Percentiles rank a stretch among this genome's conserved stretches.
Evolutionary conservation across 2,113 vertebrate species (phyloP).

Genomic region (Ranitomeya imitator): DNA sequence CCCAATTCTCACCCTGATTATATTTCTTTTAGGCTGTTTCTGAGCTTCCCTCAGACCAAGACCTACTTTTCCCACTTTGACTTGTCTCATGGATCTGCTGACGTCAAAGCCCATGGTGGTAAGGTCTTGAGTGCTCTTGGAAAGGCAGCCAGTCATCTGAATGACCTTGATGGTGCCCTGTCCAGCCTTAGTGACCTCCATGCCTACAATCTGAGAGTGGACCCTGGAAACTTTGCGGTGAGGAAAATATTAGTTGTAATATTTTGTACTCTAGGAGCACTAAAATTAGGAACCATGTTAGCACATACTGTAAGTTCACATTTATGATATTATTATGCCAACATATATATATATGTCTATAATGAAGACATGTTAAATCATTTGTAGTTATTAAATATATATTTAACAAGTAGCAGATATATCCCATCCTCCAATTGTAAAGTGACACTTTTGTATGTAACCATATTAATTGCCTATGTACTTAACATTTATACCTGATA

Average conservation of each 20-base stretch:
- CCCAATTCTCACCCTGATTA: too few species aligned
- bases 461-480: too few species aligned
- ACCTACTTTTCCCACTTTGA: constrained; percentile 89
- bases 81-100: constrained; percentile 65
- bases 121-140: constrained; percentile 69
- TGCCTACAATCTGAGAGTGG: constrained; percentile 81
- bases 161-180: constrained; percentile 72
- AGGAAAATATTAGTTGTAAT: constrained; percentile 38
- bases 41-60: constrained; percentile 78
- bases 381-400: too few species aligned
- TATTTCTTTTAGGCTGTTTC: constrained; percentile 70
- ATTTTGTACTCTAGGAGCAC: background rate
- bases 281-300: too few species aligned
- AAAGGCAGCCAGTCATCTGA: constrained; percentile 69
- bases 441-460: too few species aligned
- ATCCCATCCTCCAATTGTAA: too few species aligned
- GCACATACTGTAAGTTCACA: too few species aligned
- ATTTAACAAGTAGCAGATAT: too few species aligned
- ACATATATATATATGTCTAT: too few species aligned
- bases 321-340: too few species aligned
- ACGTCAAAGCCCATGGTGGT: constrained; percentile 72
- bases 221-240: constrained; percentile 86
- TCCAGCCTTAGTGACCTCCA: constrained; percentile 82
- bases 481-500: too few species aligned
- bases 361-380: too few species aligned